A percentile compares a stretch with the other conserved stretches of the same genome.
These are phyloP conservation scores for Dolichopus griseipennis DNA, from an alignment of 2,888 invertebrate genomes.

Conservation along the genomic window DNA sequence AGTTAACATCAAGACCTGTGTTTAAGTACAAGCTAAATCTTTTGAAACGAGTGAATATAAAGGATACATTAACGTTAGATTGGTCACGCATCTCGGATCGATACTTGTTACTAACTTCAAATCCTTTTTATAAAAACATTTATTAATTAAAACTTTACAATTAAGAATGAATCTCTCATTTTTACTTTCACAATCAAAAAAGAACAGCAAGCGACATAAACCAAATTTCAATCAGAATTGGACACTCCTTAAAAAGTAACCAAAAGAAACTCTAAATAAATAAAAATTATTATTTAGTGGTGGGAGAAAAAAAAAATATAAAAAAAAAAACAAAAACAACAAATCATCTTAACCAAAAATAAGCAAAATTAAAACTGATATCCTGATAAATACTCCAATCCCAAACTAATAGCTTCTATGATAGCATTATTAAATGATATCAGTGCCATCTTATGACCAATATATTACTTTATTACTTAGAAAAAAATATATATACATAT, in stretches of 20 bases:
- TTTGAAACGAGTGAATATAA: no score
- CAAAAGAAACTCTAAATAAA: neutral
- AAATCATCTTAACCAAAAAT: neutral
- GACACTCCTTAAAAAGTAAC: neutral
- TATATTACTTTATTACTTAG: neutral
- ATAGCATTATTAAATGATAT: neutral
- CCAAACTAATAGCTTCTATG: neutral
- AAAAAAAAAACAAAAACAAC: neutral
- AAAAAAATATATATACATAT: neutral
- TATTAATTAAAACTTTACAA: no score
- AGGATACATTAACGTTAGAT: no score
- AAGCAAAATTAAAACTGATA: neutral
- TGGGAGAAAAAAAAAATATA: neutral
- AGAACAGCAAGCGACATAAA: no score
- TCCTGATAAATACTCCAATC: slow-evolving; percentile 6
- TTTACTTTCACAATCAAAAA: no score
- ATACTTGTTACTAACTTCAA: no score
- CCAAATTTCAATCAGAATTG: neutral
- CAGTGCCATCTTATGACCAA: neutral
- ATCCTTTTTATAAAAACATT: no score
- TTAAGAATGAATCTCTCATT: no score
- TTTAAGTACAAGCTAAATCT: no score
- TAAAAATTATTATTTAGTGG: neutral
- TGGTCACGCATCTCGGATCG: no score
- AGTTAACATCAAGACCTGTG: no score